These are phyloP conservation scores for Molanna angustata DNA, from an alignment of 2,888 invertebrate genomes.

Conservation along the genomic window DNA sequence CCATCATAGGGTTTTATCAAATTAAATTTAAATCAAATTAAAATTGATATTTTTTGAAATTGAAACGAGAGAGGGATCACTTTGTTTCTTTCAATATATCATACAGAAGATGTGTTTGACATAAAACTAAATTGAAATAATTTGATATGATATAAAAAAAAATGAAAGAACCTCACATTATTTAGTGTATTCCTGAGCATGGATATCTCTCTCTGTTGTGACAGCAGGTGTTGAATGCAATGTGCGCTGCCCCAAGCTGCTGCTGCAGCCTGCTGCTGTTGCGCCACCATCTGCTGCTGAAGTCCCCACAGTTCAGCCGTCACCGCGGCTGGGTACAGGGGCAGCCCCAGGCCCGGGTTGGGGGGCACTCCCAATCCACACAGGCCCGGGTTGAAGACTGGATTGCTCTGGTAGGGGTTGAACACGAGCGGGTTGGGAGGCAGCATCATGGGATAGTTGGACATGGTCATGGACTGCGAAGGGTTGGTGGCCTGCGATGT, in stretches of 20 bases:
- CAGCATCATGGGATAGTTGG: conserved; percentile 17
- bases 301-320: conserved; percentile 15
- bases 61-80: too few relatives aligned
- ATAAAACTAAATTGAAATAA: too few relatives aligned
- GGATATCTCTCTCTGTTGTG: conserved; percentile 65
- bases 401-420: not conserved
- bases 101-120: too few relatives aligned
- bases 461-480: conserved; percentile 45
- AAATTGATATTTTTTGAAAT: too few relatives aligned
- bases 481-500: conserved; percentile 35
- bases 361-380: not conserved
- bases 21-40: too few relatives aligned
- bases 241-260: conserved; percentile 44
- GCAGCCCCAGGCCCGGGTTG: conserved; percentile 7
- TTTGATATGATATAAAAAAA: not conserved
- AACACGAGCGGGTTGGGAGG: not conserved
- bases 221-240: conserved; percentile 31
- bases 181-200: conserved; percentile 56
- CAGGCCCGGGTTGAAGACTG: not conserved
- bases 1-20: too few relatives aligned
- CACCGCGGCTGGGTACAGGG: conserved; percentile 3
- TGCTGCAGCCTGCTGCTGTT: conserved; percentile 51
- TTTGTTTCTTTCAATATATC: too few relatives aligned
- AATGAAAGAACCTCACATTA: conserved; percentile 39
- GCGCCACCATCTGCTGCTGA: conserved; percentile 48